Evolutionary conservation across 2,888 invertebrate species (phyloP).

Genomic region (Phoenoteleia sp.): DNA sequence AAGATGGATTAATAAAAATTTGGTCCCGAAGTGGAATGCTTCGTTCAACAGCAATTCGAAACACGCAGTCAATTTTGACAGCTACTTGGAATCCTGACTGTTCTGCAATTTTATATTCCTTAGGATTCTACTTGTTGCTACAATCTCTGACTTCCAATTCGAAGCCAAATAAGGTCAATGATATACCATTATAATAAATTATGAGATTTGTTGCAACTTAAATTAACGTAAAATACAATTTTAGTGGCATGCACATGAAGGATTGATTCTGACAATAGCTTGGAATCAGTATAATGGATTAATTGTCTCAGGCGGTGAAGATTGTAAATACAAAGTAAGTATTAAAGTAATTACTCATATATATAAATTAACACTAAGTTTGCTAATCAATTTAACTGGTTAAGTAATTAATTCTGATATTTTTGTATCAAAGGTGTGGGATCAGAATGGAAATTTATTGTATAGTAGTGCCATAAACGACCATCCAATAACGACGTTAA

Average conservation of each 20-base stretch:
- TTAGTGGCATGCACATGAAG: slow-evolving; percentile 98
- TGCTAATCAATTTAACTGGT: neutral
- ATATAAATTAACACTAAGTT: no score
- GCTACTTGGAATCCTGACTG: slow-evolving; percentile 94
- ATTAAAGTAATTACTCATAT: neutral
- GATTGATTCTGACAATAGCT: slow-evolving; percentile 95
- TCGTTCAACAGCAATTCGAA: slow-evolving; percentile 95
- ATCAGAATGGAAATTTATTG: slow-evolving; percentile 95
- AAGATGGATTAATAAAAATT: slow-evolving; percentile 98
- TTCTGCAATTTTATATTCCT: slow-evolving; percentile 90
- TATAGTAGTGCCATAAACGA: slow-evolving; percentile 95
- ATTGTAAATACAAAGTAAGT: slow-evolving; percentile 93
- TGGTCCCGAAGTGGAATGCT: slow-evolving; percentile 99
- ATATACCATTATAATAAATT: neutral
- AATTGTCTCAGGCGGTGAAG: slow-evolving; percentile 98
- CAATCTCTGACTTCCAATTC: slow-evolving; percentile 92
- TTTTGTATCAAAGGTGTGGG: slow-evolving; percentile 92
- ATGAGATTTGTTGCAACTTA: neutral
- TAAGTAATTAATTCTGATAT: neutral
- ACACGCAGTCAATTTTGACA: slow-evolving; percentile 93
- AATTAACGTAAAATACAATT: slow-evolving; percentile 7
- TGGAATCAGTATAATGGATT: slow-evolving; percentile 98
- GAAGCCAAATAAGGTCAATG: slow-evolving; percentile 90
- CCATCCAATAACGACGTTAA: slow-evolving; percentile 96
- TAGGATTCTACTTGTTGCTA: slow-evolving; percentile 90